Evolutionary conservation across 2,113 vertebrate species (phyloP).

Genomic region (Dromaius novaehollandiae): DNA sequence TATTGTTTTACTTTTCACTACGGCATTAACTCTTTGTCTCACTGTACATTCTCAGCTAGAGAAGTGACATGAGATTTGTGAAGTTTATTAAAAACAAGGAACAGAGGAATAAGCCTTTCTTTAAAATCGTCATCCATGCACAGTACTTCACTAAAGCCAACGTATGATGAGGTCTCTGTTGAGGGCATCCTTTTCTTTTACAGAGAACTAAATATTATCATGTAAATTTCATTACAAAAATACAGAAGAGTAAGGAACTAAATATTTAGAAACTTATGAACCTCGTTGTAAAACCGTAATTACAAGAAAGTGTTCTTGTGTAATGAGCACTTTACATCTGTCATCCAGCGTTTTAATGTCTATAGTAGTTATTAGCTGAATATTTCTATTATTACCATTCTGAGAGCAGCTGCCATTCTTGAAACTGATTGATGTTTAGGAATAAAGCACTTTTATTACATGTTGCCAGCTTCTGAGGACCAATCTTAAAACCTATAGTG

Average conservation of each 20-base stretch:
- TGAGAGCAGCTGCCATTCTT: constrained; percentile 69
- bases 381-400: constrained; percentile 71
- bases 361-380: constrained; percentile 59
- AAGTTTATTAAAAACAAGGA: not conserved
- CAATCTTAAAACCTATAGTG: constrained; percentile 55
- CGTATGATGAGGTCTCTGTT: not conserved
- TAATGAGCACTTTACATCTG: constrained; percentile 38
- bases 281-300: constrained; percentile 66
- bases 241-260: constrained; percentile 20
- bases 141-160: not conserved
- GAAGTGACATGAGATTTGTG: not conserved
- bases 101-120: not conserved
- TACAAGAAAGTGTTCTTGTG: constrained; percentile 54
- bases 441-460: constrained; percentile 76
- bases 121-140: not conserved
- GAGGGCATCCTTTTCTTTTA: not conserved
- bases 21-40: not conserved
- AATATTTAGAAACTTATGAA: constrained; percentile 69
- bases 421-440: constrained; percentile 75
- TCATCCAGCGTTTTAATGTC: constrained; percentile 57
- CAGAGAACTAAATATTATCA: not conserved
- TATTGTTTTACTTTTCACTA: constrained; percentile 22
- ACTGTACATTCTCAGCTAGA: not conserved
- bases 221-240: constrained; percentile 24
- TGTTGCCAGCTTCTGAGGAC: constrained; percentile 69